Percentiles rank a stretch among this genome's conserved stretches.
These are phyloP conservation scores for Carlito syrichta DNA, from an alignment of 2,113 vertebrate species.

Conservation along the genomic window DNA sequence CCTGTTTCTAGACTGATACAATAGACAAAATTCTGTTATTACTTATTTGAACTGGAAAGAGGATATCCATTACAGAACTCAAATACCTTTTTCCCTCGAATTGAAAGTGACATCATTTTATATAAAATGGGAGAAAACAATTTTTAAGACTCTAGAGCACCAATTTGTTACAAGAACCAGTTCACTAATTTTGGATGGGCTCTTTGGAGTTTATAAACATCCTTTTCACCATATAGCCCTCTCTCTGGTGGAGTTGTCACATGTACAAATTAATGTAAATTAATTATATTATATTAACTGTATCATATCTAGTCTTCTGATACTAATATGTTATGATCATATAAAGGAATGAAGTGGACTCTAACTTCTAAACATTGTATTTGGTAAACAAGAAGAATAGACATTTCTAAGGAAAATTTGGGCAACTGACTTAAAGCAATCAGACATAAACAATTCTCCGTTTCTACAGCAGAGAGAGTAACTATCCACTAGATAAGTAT, in stretches of 20 bases:
- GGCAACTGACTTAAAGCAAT: background rate
- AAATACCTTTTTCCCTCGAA: background rate
- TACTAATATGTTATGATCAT: background rate
- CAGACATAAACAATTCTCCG: background rate
- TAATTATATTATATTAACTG: background rate
- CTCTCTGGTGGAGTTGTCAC: background rate
- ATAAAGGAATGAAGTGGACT: background rate
- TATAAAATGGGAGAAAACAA: background rate
- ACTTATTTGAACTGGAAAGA: background rate
- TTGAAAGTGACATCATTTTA: background rate
- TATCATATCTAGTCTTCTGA: background rate
- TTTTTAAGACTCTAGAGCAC: background rate
- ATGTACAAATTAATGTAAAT: background rate
- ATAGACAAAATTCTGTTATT: background rate
- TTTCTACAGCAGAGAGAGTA: background rate
- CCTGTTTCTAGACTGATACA: background rate
- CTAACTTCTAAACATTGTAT: background rate
- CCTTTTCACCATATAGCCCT: background rate
- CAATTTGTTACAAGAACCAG: background rate
- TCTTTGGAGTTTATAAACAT: background rate
- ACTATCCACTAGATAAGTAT: background rate
- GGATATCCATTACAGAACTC: background rate
- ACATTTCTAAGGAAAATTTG: background rate
- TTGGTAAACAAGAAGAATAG: background rate
- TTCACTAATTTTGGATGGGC: background rate